Percentiles rank a stretch among this genome's conserved stretches.
Evolutionary conservation across 2,888 invertebrate genomes (phyloP).

Genomic region (Acrobasis repandana): DNA sequence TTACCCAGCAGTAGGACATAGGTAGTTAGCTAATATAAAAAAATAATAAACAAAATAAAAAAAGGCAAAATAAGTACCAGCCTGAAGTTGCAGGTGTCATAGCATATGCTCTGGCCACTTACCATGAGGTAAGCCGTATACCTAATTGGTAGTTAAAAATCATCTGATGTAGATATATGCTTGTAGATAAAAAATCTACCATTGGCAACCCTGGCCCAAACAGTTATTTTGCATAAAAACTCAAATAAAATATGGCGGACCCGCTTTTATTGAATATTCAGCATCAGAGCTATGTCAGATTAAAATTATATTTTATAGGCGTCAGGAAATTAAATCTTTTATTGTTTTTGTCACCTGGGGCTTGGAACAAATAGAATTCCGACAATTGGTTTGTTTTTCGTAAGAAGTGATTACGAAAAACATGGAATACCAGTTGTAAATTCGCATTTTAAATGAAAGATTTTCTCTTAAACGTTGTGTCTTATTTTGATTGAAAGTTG

Average conservation of each 20-base stretch:
- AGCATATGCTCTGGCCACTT: too few species aligned
- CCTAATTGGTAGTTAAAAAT: too few species aligned
- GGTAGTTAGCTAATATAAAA: too few species aligned
- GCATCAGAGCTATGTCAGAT: conserved; percentile 57
- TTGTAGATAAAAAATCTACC: neutral
- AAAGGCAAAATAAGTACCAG: too few species aligned
- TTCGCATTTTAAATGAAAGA: neutral
- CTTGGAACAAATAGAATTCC: conserved; percentile 37
- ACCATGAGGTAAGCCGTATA: too few species aligned
- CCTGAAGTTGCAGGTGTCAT: too few species aligned
- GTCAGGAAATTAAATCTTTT: conserved; percentile 73
- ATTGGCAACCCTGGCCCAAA: conserved; percentile 26
- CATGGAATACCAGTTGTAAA: neutral
- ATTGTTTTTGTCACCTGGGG: conserved; percentile 64
- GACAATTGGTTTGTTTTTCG: neutral
- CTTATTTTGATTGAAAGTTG: neutral
- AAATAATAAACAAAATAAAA: too few species aligned
- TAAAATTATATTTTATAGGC: conserved; percentile 70
- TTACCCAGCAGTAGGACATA: too few species aligned
- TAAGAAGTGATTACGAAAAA: neutral
- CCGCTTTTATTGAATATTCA: conserved; percentile 65
- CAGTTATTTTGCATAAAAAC: conserved; percentile 58
- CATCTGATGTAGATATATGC: too few species aligned
- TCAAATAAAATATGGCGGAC: conserved; percentile 61
- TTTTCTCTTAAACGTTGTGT: neutral